Conservation (phyloP, 2,888 invertebrate species). For the Mythimna pallens region DNA sequence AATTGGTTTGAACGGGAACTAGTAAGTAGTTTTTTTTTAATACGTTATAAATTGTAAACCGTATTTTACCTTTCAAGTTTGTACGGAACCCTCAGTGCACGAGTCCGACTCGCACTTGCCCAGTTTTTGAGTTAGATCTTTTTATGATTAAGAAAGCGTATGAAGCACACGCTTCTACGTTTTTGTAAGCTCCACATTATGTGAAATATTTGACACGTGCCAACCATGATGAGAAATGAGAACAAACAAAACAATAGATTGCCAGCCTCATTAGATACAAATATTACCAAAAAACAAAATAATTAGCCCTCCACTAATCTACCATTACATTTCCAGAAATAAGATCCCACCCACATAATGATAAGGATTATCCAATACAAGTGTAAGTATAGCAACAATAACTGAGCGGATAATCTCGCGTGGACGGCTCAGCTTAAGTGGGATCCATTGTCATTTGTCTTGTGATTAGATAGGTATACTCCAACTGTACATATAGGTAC, state of each 20-base stretch:
- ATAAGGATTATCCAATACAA: constrained; percentile 48
- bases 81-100: too few relatives aligned
- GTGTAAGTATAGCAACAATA: constrained; percentile 46
- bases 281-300: constrained; percentile 19
- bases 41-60: too few relatives aligned
- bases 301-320: constrained; percentile 30
- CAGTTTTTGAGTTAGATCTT: too few relatives aligned
- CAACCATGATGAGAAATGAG: not conserved
- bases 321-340: constrained; percentile 30
- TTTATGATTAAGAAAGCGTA: too few relatives aligned
- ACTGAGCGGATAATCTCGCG: constrained; percentile 67
- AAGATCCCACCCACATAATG: constrained; percentile 45
- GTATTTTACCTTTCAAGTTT: too few relatives aligned
- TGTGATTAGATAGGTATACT: constrained; percentile 64
- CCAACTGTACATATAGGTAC: constrained; percentile 32
- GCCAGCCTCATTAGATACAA: not conserved
- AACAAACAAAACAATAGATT: not conserved
- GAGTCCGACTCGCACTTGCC: too few relatives aligned
- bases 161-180: not conserved
- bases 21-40: too few relatives aligned
- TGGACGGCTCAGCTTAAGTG: constrained; percentile 71
- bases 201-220: not conserved
- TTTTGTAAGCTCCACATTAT: not conserved
- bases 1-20: too few relatives aligned
- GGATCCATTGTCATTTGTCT: constrained; percentile 70